Evolutionary conservation across 2,888 invertebrate genomes (phyloP).

Genomic region (Pseudococcus viburni): DNA sequence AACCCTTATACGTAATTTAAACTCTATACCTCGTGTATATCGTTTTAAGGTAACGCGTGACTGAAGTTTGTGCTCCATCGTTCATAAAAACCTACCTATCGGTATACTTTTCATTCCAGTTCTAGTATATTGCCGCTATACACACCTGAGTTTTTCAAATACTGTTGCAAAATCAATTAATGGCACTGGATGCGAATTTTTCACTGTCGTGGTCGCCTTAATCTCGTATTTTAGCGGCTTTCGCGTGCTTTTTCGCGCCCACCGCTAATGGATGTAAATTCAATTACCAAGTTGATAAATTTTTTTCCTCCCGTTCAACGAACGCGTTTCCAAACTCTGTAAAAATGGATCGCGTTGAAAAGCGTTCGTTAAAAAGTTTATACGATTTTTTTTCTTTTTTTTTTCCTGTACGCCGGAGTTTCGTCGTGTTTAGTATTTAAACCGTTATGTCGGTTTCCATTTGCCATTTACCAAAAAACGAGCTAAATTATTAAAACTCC

Average conservation of each 20-base stretch:
- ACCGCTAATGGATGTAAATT: neutral
- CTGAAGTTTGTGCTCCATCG: conserved; percentile 23
- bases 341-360: neutral
- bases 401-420: neutral
- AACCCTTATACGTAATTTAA: conserved; percentile 28
- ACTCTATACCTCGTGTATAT: conserved; percentile 15
- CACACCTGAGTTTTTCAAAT: conserved; percentile 12
- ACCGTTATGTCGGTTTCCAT: conserved; percentile 8
- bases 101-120: conserved; percentile 20
- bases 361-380: conserved; percentile 23
- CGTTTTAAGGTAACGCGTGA: conserved; percentile 24
- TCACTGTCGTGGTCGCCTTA: neutral
- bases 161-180: conserved; percentile 17
- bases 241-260: neutral
- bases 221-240: neutral
- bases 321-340: neutral
- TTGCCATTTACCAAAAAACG: neutral
- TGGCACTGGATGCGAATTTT: neutral
- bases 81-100: conserved; percentile 7
- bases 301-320: neutral
- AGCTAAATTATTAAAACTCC: neutral
- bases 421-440: neutral
- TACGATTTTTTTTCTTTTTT: neutral
- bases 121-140: too few relatives aligned
- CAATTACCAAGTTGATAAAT: conserved; percentile 8